Conservation (phyloP, 1,140 invertebrate species). For the Teleopsis dalmanni region DNA sequence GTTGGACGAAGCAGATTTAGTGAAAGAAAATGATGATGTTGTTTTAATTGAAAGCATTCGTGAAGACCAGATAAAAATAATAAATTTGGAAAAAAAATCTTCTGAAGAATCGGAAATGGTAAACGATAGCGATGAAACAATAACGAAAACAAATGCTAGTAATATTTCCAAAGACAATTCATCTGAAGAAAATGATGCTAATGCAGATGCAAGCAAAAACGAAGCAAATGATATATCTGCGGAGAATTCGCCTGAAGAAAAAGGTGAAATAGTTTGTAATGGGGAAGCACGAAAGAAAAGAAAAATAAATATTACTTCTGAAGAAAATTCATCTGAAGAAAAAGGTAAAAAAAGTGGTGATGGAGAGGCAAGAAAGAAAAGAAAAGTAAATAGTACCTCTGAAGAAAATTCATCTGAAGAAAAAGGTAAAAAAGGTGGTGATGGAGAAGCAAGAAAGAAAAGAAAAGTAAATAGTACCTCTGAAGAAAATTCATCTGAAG, state of each 20-base stretch:
- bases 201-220: too few species aligned
- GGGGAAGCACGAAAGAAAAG: not conserved
- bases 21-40: too few species aligned
- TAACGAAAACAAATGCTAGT: too few species aligned
- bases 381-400: constrained; percentile 1
- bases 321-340: not conserved
- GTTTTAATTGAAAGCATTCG: too few species aligned
- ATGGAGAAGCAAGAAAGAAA: not conserved
- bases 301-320: not conserved
- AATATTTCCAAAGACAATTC: not conserved
- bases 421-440: constrained; percentile 1
- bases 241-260: constrained; percentile 8
- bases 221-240: too few species aligned
- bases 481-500: constrained; percentile 6
- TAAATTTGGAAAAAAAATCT: not conserved
- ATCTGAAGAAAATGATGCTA: not conserved
- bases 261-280: not conserved
- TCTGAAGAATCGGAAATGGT: not conserved
- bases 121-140: not conserved
- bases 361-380: not conserved
- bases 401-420: constrained; percentile 14
- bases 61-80: too few species aligned
- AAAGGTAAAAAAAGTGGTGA: not conserved
- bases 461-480: not conserved
- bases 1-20: too few species aligned